phyloP scores from a whole-genome alignment of 1,140 invertebrate species.

The Drosophila saltans region DNA sequence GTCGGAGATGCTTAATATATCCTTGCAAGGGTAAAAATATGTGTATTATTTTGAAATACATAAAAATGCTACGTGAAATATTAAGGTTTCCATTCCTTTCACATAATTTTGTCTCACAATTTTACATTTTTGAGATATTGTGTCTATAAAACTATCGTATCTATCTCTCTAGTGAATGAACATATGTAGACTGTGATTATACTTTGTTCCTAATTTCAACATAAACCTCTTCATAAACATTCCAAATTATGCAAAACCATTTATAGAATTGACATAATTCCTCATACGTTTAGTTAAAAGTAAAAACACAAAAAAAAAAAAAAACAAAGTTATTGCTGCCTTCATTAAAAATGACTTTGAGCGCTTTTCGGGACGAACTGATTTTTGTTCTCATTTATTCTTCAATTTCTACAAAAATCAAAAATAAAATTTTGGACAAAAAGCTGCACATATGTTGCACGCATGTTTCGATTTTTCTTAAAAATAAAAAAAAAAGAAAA shows the following conservation, averaged over 20 bases:
- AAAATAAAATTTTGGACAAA: constrained; percentile 28
- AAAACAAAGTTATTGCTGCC: constrained; percentile 53
- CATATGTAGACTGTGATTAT: not conserved
- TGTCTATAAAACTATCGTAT: too few species aligned
- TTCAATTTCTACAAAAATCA: constrained; percentile 42
- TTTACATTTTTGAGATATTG: too few species aligned
- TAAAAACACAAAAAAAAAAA: constrained; percentile 1
- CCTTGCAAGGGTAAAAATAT: too few species aligned
- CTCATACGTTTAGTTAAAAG: constrained; percentile 50
- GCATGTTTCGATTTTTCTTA: constrained; percentile 52
- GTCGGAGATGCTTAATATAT: too few species aligned
- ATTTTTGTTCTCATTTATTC: constrained; percentile 38
- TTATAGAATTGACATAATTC: constrained; percentile 79
- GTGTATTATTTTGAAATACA: too few species aligned
- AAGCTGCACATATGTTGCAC: constrained; percentile 70
- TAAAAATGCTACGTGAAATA: too few species aligned
- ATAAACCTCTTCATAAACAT: constrained; percentile 64
- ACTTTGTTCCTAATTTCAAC: constrained; percentile 7
- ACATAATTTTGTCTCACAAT: too few species aligned
- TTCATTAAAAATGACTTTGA: constrained; percentile 63
- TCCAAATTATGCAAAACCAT: constrained; percentile 58
- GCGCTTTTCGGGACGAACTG: constrained; percentile 20
- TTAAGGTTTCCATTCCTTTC: too few species aligned
- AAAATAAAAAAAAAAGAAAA: constrained; percentile 38
- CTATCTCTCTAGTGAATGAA: too few species aligned